Evolutionary conservation across 2,113 vertebrate species (phyloP).

Genomic region (Xiphophorus hellerii): DNA sequence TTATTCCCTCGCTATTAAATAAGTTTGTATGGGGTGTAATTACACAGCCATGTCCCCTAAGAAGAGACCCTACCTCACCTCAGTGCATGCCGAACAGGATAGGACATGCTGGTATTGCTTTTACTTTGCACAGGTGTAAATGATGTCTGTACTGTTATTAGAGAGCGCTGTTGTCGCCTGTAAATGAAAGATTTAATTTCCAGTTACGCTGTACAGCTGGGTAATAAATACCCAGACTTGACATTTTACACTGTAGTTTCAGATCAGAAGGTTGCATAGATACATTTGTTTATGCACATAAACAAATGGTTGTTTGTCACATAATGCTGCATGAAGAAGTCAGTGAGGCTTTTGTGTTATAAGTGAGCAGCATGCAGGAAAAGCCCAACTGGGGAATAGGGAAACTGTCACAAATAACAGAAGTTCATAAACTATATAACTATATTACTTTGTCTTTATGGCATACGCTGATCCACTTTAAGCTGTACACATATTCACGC

Average conservation of each 20-base stretch:
- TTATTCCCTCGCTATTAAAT: conserved; percentile 27
- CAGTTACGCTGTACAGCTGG: conserved; percentile 41
- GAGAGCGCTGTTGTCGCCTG: conserved; percentile 17
- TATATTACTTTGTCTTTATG: conserved; percentile 15
- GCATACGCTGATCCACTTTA: conserved; percentile 13
- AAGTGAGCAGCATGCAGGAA: conserved; percentile 42
- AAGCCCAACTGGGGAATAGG: conserved; percentile 57
- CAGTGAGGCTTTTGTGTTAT: not conserved
- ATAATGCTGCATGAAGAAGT: not conserved
- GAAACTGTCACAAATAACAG: conserved; percentile 64
- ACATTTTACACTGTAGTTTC: conserved; percentile 2
- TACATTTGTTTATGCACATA: conserved; percentile 8
- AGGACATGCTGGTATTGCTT: conserved; percentile 51
- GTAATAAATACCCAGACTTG: conserved; percentile 8
- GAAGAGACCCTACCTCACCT: conserved; percentile 7
- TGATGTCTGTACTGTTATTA: conserved; percentile 38
- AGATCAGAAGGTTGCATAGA: not conserved
- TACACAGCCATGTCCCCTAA: conserved; percentile 37
- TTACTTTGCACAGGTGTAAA: conserved; percentile 17
- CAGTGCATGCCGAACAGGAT: conserved; percentile 53
- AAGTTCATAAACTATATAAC: conserved; percentile 35
- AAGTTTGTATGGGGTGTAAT: conserved; percentile 42
- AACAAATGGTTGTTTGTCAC: not conserved
- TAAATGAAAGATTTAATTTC: conserved; percentile 58
- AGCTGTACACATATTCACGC: conserved; percentile 4